Conservation (phyloP, 2,797 vertebrate species). For the Lithobates pipiens region DNA sequence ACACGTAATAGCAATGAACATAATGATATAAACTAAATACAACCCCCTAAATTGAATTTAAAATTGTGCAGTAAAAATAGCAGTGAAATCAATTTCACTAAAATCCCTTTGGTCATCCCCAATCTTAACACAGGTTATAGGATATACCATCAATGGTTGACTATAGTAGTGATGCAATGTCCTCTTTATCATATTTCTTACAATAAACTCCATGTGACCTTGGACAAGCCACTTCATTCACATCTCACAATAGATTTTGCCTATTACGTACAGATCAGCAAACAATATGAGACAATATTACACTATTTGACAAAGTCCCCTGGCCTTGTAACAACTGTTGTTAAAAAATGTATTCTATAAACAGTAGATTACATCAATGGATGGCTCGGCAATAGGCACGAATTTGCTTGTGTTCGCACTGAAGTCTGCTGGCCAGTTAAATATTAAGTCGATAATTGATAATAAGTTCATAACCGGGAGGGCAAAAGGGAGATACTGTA, state of each 20-base stretch:
- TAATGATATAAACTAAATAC: no score
- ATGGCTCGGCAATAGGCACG: conserved; percentile 27
- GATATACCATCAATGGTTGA: no score
- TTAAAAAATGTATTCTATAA: conserved; percentile 22
- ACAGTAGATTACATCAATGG: conserved; percentile 39
- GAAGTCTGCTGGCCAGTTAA: conserved; percentile 46
- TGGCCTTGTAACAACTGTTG: conserved; percentile 15
- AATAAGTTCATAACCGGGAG: conserved; percentile 23
- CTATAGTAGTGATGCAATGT: no score
- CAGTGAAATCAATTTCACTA: no score
- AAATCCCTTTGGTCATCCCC: no score
- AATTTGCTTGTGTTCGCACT: background rate
- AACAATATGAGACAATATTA: background rate
- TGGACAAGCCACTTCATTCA: background rate
- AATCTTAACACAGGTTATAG: no score
- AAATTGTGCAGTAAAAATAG: no score
- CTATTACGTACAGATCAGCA: conserved; percentile 7
- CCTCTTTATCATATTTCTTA: background rate
- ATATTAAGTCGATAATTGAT: conserved; percentile 52
- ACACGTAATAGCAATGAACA: no score
- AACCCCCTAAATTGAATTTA: no score
- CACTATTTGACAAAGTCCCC: background rate
- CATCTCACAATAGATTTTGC: conserved; percentile 2
- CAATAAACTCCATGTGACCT: conserved; percentile 4
- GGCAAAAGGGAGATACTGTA: conserved; percentile 27